Percentiles rank a stretch among this genome's conserved stretches.
Conservation (phyloP, 2,888 invertebrate species). For the Vannuccia rotundouncinata region DNA sequence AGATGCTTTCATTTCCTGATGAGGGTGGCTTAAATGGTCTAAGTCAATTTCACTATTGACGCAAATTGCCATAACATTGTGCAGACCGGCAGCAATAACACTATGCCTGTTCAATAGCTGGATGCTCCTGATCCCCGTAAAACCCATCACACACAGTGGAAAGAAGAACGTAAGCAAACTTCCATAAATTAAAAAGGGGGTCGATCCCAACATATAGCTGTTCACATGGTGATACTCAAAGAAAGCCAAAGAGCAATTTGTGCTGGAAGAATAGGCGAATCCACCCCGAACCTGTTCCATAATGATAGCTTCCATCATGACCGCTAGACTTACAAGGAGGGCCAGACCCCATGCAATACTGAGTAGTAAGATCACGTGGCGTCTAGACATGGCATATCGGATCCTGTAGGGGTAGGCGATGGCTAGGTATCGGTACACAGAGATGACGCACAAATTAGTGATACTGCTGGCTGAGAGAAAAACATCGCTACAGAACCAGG, state of each 20-base stretch:
- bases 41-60: constrained; percentile 1
- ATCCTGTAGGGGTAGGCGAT: constrained; percentile 39
- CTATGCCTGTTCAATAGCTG: constrained; percentile 36
- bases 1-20: neutral
- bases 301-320: constrained; percentile 37
- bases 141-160: constrained; percentile 34
- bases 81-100: constrained; percentile 30
- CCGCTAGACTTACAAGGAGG: constrained; percentile 33
- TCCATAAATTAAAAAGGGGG: constrained; percentile 37
- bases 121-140: constrained; percentile 37
- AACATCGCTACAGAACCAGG: constrained; percentile 39
- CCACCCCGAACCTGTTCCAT: neutral
- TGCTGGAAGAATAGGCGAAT: neutral
- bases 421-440: constrained; percentile 38
- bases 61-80: constrained; percentile 27
- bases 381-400: constrained; percentile 30
- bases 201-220: constrained; percentile 34
- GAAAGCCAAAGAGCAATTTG: constrained; percentile 23
- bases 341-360: constrained; percentile 34
- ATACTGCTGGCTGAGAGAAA: constrained; percentile 38
- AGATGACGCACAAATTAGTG: constrained; percentile 36
- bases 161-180: constrained; percentile 38
- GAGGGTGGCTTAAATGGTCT: neutral
- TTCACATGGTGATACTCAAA: neutral
- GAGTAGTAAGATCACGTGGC: constrained; percentile 17